These are phyloP conservation scores for Drosophila dives DNA, from an alignment of 2,888 invertebrate species.

Conservation along the genomic window DNA sequence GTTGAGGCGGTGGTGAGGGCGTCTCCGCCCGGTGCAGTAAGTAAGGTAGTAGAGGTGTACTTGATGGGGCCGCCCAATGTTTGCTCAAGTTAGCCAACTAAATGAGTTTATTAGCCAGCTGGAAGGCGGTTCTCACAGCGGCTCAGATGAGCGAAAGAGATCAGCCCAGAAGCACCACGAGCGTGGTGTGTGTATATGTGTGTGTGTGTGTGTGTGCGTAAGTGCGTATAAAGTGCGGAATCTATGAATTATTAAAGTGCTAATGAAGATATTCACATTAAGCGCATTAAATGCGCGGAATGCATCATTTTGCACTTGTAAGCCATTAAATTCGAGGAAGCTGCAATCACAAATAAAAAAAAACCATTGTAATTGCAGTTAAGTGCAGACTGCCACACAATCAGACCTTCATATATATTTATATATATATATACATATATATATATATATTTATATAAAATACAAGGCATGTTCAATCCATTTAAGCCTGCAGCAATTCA, in stretches of 20 bases:
- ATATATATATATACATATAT: background rate
- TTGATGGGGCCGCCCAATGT: constrained; percentile 70
- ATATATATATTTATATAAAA: background rate
- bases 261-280: constrained; percentile 41
- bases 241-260: constrained; percentile 27
- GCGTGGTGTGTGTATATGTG: background rate
- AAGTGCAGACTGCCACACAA: constrained; percentile 42
- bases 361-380: constrained; percentile 61
- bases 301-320: constrained; percentile 29
- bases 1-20: constrained; percentile 67
- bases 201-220: background rate
- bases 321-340: constrained; percentile 35
- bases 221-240: constrained; percentile 7
- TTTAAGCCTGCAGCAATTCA: constrained; percentile 32
- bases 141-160: background rate
- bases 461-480: constrained; percentile 19
- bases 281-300: constrained; percentile 40
- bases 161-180: background rate
- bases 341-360: constrained; percentile 9
- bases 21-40: constrained; percentile 41
- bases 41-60: constrained; percentile 61
- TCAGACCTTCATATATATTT: background rate
- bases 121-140: constrained; percentile 43
- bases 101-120: constrained; percentile 75
- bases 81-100: constrained; percentile 68